Evolutionary conservation across 2,797 vertebrate species (phyloP).

Genomic region (Borostomias antarcticus): DNA sequence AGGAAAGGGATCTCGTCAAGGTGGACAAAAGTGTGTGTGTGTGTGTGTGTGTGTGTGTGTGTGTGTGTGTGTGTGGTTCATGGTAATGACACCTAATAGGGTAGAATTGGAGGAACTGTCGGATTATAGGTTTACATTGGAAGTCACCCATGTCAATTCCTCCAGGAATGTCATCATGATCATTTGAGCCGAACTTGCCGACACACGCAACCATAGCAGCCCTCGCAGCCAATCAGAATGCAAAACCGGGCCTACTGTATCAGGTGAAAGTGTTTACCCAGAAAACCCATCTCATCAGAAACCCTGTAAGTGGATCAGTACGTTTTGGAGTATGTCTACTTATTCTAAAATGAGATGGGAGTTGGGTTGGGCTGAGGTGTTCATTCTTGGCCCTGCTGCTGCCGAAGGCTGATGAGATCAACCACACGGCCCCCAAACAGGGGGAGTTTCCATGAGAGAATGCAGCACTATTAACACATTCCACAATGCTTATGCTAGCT

Average conservation of each 20-base stretch:
- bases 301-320: neutral
- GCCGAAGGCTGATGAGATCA: neutral
- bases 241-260: neutral
- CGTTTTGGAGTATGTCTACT: conserved; percentile 2
- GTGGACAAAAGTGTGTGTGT: conserved; percentile 16
- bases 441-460: conserved; percentile 10
- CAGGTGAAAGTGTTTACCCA: conserved; percentile 1
- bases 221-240: neutral
- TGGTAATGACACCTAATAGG: too few relatives aligned
- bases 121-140: neutral
- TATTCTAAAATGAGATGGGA: conserved; percentile 5
- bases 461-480: neutral
- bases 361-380: neutral
- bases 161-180: neutral
- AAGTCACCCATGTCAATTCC: neutral
- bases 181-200: neutral
- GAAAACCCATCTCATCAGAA: neutral
- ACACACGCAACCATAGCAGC: too few relatives aligned
- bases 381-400: neutral
- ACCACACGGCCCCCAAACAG: conserved; percentile 21
- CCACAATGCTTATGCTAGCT: neutral
- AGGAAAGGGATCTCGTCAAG: conserved; percentile 31
- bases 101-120: too few relatives aligned
- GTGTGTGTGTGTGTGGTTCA: neutral
- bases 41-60: neutral